A percentile compares a stretch with the other conserved stretches of the same genome.
Conservation (phyloP, 2,888 invertebrate species). For the Suillia variegata region DNA sequence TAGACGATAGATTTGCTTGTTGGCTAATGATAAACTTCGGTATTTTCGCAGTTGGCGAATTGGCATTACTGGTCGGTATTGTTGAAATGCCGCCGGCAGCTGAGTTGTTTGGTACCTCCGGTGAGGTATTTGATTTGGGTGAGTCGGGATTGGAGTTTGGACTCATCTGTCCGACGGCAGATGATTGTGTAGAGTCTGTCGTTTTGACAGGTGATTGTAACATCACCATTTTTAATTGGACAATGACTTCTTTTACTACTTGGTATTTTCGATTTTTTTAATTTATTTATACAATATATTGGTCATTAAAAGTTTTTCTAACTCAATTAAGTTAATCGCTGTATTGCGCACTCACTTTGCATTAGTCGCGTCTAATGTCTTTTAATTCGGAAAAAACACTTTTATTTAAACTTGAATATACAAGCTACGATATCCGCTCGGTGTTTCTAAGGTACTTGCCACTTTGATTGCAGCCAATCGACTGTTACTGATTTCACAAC, state of each 20-base stretch:
- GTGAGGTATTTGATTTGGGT: constrained; percentile 58
- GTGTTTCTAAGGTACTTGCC: constrained; percentile 41
- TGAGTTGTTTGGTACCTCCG: constrained; percentile 36
- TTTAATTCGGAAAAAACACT: background rate
- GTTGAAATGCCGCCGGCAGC: constrained; percentile 15
- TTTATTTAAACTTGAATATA: constrained; percentile 2
- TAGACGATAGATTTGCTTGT: constrained; percentile 20
- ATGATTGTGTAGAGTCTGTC: constrained; percentile 36
- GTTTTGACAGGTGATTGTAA: constrained; percentile 57
- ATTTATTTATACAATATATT: background rate
- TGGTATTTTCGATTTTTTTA: background rate
- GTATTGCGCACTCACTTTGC: background rate
- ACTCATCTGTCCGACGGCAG: constrained; percentile 54
- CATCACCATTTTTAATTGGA: constrained; percentile 56
- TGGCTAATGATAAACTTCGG: constrained; percentile 49
- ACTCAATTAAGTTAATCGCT: no score
- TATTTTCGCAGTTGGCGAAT: constrained; percentile 40
- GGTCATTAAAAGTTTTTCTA: background rate
- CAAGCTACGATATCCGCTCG: background rate
- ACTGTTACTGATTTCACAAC: constrained; percentile 46
- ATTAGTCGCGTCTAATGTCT: background rate
- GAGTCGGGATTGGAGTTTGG: constrained; percentile 60
- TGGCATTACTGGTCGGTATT: constrained; percentile 6
- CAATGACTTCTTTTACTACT: background rate
- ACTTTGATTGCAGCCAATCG: constrained; percentile 55